Evolutionary conservation across 2,797 vertebrate genomes (phyloP).

Genomic region (Antrozous pallidus): DNA sequence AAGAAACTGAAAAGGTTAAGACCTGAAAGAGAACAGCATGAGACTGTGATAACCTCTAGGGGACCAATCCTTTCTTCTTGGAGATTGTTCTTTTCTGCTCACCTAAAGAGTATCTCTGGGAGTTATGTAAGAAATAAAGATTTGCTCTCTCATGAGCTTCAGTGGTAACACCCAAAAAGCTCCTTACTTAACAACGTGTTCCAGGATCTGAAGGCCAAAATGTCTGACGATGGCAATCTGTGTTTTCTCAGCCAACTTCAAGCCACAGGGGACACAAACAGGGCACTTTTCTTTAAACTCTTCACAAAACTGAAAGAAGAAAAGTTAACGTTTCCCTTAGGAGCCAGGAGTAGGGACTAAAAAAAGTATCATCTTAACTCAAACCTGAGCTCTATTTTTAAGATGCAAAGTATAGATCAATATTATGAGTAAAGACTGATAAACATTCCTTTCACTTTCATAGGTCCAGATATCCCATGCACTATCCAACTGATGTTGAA

Average conservation of each 20-base stretch:
- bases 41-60: background rate
- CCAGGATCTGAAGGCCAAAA: conserved; percentile 97
- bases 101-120: conserved; percentile 8
- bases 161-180: conserved; percentile 28
- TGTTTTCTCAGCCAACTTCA: conserved; percentile 92
- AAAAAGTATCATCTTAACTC: background rate
- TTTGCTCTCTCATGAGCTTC: background rate
- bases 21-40: background rate
- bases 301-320: conserved; percentile 91
- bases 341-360: background rate
- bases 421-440: background rate
- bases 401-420: conserved; percentile 3
- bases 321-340: conserved; percentile 37
- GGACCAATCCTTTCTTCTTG: background rate
- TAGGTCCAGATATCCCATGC: background rate
- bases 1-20: conserved; percentile 13
- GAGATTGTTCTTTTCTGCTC: background rate
- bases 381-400: background rate
- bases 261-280: conserved; percentile 93
- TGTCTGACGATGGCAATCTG: conserved; percentile 94
- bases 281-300: conserved; percentile 97
- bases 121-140: conserved; percentile 36
- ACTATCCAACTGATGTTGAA: background rate
- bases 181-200: conserved; percentile 98
- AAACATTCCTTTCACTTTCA: background rate